Conservation (phyloP, 2,797 vertebrate genomes). For the Neopelma chrysocephalum region DNA sequence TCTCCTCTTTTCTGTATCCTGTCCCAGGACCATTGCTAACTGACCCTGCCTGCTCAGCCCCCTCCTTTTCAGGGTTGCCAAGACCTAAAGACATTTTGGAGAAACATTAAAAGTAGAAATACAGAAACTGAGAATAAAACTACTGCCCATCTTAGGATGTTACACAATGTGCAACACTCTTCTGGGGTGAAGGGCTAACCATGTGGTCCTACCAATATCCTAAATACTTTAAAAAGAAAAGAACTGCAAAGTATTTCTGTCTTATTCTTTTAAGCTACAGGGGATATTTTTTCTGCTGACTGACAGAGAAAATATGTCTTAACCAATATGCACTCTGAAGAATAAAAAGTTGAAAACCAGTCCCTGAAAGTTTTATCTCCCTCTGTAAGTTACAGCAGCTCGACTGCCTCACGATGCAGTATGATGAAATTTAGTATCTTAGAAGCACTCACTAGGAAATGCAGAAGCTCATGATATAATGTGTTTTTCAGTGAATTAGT, state of each 20-base stretch:
- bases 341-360: conserved; percentile 35
- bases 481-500: background rate
- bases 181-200: background rate
- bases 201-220: fast-evolving
- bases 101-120: background rate
- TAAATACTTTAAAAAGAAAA: background rate
- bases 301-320: background rate
- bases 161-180: too few relatives aligned
- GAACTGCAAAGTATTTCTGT: background rate
- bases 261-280: background rate
- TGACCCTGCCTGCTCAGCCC: fast-evolving
- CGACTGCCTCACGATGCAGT: background rate
- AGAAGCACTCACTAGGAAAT: conserved; percentile 6
- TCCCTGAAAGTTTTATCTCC: background rate
- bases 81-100: background rate
- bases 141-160: background rate
- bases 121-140: background rate
- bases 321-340: conserved; percentile 1
- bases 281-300: background rate
- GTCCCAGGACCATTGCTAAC: fast-evolving
- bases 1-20: background rate
- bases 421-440: background rate
- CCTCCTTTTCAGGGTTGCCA: background rate
- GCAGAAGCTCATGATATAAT: background rate
- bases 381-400: background rate